phyloP scores from a whole-genome alignment of 2,113 vertebrate genomes.

The Zosterops pallidus region DNA sequence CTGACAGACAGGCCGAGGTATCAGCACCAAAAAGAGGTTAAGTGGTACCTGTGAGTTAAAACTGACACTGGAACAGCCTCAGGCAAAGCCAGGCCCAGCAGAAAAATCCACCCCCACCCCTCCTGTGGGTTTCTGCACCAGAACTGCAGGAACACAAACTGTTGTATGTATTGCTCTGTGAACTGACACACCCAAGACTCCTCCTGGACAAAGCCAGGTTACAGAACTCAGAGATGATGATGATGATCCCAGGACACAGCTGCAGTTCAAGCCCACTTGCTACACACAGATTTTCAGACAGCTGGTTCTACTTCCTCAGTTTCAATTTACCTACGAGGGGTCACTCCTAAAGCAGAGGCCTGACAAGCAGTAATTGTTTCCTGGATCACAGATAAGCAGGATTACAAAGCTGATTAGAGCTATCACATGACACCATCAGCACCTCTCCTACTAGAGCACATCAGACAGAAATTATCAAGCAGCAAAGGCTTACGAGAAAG shows the following conservation, averaged over 20 bases:
- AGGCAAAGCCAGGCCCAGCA: not conserved
- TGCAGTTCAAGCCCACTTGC: not conserved
- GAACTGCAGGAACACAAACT: not conserved
- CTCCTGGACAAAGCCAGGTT: not conserved
- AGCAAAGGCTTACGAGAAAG: not conserved
- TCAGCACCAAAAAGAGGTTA: not conserved
- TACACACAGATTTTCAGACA: not conserved
- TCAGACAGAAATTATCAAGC: constrained; percentile 12
- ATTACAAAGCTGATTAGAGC: not conserved
- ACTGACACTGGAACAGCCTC: not conserved
- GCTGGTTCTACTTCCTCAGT: not conserved
- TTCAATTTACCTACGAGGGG: not conserved
- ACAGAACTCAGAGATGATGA: not conserved
- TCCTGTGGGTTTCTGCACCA: not conserved
- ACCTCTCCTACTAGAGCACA: not conserved
- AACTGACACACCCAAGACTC: not conserved
- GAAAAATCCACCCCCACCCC: not conserved
- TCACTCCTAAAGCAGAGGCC: not conserved
- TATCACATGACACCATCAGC: constrained; percentile 28
- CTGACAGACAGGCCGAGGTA: not conserved
- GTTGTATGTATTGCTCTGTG: not conserved
- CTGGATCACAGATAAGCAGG: not conserved
- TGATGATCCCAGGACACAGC: not conserved
- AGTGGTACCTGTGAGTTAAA: not conserved
- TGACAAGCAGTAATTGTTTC: not conserved